A percentile compares a stretch with the other conserved stretches of the same genome.
phyloP scores from a whole-genome alignment of 2,113 vertebrate species.

The Uria lomvia region DNA sequence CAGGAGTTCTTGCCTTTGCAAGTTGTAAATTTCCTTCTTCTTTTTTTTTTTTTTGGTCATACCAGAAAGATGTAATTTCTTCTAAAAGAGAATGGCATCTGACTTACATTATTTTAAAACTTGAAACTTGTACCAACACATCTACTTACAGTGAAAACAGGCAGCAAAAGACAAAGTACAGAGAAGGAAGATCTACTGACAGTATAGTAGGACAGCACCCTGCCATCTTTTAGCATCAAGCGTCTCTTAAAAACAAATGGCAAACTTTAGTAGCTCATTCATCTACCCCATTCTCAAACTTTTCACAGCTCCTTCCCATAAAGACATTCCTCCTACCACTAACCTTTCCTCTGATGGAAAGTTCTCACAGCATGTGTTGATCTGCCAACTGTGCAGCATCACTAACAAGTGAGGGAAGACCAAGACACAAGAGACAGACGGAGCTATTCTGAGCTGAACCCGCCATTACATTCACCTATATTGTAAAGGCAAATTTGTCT shows the following conservation, averaged over 20 bases:
- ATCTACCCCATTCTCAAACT: neutral
- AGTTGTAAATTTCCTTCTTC: neutral
- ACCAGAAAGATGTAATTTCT: neutral
- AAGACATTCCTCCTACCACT: neutral
- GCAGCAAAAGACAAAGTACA: neutral
- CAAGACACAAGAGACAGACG: neutral
- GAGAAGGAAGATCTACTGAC: neutral
- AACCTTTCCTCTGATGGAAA: neutral
- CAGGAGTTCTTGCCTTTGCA: neutral
- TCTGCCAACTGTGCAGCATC: neutral
- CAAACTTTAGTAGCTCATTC: neutral
- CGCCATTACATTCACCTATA: neutral
- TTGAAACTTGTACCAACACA: neutral
- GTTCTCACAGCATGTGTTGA: neutral
- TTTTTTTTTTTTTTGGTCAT: neutral
- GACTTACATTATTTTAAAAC: neutral
- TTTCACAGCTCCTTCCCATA: neutral
- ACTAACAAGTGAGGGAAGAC: neutral
- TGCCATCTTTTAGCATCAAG: neutral
- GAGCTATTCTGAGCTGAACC: neutral
- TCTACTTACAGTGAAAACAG: neutral
- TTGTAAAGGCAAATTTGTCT: neutral
- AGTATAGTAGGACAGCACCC: neutral
- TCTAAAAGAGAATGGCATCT: neutral
- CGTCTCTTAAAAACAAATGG: neutral